Conservation (phyloP, 2,113 vertebrate species). For the Scalopus aquaticus region DNA sequence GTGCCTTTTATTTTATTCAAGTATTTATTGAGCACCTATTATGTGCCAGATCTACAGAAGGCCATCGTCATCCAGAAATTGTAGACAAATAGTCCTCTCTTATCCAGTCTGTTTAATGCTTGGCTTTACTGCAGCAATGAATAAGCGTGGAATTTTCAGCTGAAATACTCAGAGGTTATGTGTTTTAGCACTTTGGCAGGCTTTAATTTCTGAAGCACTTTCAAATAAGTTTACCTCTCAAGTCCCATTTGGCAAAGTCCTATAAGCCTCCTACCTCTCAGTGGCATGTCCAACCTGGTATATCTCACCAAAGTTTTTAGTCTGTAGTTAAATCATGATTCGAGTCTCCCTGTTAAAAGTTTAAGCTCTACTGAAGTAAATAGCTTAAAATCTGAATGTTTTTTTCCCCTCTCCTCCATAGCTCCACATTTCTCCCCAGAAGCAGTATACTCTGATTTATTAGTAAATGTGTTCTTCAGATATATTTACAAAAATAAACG, state of each 20-base stretch:
- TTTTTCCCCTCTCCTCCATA: not conserved
- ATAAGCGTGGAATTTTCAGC: not conserved
- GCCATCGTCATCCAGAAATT: not conserved
- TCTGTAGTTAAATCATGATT: slow-evolving; percentile 1
- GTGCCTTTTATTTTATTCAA: not conserved
- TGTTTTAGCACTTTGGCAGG: not conserved
- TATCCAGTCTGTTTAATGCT: not conserved
- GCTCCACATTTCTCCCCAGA: not conserved
- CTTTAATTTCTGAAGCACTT: slow-evolving; percentile 12
- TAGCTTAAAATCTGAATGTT: not conserved
- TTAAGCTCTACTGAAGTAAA: not conserved
- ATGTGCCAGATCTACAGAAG: not conserved
- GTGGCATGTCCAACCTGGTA: not conserved
- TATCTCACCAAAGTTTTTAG: not conserved
- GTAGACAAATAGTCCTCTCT: not conserved
- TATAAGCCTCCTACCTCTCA: not conserved
- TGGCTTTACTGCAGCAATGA: not conserved
- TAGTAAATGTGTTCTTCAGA: not conserved
- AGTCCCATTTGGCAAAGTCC: not conserved
- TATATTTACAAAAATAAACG: not conserved
- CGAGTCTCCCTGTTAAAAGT: not conserved
- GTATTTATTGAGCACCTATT: not conserved
- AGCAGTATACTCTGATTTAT: not conserved
- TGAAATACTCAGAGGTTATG: not conserved
- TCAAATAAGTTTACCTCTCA: not conserved